Base-by-base conservation (phyloP, 2,888 invertebrate species). In the Apantesis nais region DNA sequence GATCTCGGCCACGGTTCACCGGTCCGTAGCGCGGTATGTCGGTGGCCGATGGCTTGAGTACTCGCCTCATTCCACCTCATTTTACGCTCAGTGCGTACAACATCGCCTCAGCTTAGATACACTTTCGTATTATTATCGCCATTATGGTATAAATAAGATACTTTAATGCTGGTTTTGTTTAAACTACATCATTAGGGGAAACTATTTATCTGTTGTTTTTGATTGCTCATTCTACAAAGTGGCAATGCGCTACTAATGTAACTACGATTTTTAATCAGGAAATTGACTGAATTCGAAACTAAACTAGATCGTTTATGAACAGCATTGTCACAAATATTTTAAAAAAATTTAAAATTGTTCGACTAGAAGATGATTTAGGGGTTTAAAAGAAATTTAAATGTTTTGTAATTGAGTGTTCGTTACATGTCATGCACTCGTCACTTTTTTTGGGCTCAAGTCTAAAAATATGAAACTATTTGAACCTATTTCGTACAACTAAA, bases 61-160 rank as follows among this genome's bases (percentile, higher is more conserved):
- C 55, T 58, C 48, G 65, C 48, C 65, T 67, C 63, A 72, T 66
- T 72, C 63, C 66, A 63, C 74, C 82, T 79, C 83, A 83, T 82
- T 82, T 90, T 86, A 85, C 90, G 91, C 85, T 87, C 77, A 74
- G 80, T 73, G 72, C 63, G n/a, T 70, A 29, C 71, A 61, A 69
- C 71, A 70, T 72, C 72, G 68, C 71, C 67, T 74, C 75, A 75
- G 71, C 75, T 78, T 71, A 77, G 81, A 86, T 85, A 83, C 79
- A 86, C 86, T 89, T 89, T 89, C 85, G 79, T 87, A 85, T 86
- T 84, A 80, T 84, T 84, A 85, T 85, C 78, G 75, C 79, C 78
- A 83, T 83, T 85, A 80, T 74, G 68, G 78, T 84, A 80, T 83
- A 81, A 85, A 86, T 74, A 71, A 77, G 77, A 7, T 31, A 58